phyloP scores from a whole-genome alignment of 2,797 vertebrate species.

The Antrozous pallidus region DNA sequence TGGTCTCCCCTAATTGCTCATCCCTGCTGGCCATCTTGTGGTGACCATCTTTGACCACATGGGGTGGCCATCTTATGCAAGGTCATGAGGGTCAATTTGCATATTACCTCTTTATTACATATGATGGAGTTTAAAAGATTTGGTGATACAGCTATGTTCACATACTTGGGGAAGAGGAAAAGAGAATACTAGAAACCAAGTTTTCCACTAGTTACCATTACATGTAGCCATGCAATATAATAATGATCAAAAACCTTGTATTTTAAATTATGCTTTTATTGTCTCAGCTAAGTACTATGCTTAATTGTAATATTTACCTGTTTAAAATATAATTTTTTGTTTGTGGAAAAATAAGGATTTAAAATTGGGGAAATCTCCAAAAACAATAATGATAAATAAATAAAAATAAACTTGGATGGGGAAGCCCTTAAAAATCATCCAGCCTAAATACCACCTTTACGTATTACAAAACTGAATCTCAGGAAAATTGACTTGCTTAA shows the following conservation, averaged over 20 bases:
- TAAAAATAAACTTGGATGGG: neutral
- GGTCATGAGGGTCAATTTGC: no score
- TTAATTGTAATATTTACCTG: neutral
- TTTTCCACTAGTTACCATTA: neutral
- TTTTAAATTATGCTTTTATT: neutral
- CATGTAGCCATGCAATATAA: neutral
- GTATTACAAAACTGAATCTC: neutral
- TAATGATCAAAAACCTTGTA: neutral
- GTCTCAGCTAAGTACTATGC: neutral
- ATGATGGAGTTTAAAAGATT: neutral
- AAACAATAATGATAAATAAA: conserved; percentile 22
- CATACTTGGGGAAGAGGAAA: neutral
- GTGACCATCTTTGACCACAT: no score
- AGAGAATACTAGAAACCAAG: neutral
- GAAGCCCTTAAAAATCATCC: neutral
- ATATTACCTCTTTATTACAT: neutral
- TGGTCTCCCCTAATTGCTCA: no score
- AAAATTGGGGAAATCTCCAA: neutral
- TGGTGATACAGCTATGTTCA: neutral
- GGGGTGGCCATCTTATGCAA: no score
- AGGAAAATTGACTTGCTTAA: conserved; percentile 27
- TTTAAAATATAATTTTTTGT: neutral
- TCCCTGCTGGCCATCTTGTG: no score
- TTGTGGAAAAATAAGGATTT: neutral
- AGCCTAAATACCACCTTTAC: neutral